These are phyloP conservation scores for Ophiodon elongatus DNA, from an alignment of 2,113 vertebrate genomes.

Conservation along the genomic window DNA sequence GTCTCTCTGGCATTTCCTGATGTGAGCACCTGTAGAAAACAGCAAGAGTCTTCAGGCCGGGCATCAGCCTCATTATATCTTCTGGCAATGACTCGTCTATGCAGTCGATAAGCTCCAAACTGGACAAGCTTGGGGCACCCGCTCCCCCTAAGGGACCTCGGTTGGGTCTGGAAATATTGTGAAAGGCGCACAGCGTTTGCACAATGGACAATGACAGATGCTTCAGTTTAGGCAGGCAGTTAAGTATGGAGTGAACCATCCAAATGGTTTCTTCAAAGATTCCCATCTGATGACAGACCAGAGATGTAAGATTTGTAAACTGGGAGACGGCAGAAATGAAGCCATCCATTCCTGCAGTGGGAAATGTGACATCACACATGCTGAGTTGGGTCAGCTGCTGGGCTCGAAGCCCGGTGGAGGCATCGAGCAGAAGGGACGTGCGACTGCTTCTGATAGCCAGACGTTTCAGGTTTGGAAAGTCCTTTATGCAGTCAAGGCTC, in stretches of 20 bases:
- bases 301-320: conserved; percentile 56
- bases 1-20: neutral
- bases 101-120: conserved; percentile 68
- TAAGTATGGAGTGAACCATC: conserved; percentile 31
- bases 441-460: conserved; percentile 45
- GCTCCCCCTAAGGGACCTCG: neutral
- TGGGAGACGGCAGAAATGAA: conserved; percentile 26
- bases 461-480: conserved; percentile 50
- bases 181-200: neutral
- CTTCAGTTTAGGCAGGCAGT: conserved; percentile 50
- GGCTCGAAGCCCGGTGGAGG: neutral
- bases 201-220: conserved; percentile 59
- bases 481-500: conserved; percentile 16
- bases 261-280: accelerated
- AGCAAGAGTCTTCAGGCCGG: conserved; percentile 53
- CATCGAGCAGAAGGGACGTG: neutral
- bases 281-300: conserved; percentile 47
- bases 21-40: conserved; percentile 31
- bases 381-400: conserved; percentile 65
- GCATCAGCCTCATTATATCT: conserved; percentile 41
- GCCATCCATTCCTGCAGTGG: accelerated
- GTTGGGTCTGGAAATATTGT: accelerated
- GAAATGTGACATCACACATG: conserved; percentile 46
- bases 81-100: conserved; percentile 6
- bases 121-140: conserved; percentile 25